Evolutionary conservation across 2,888 invertebrate genomes (phyloP).

Genomic region (Drosophila hawaiiensis): DNA sequence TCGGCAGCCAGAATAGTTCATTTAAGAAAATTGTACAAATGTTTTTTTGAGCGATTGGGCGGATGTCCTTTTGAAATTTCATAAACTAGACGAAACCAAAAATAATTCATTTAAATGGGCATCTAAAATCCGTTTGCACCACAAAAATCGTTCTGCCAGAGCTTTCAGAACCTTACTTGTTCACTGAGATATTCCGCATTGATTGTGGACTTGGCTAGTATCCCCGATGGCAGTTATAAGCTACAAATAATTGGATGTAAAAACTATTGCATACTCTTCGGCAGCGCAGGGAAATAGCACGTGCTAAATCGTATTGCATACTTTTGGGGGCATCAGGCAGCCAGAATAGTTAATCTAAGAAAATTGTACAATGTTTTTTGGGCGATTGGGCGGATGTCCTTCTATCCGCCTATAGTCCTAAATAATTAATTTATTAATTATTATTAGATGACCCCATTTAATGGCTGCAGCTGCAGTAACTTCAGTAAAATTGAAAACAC

Average conservation of each 20-base stretch:
- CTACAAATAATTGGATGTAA: not conserved
- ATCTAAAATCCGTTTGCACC: not conserved
- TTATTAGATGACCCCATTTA: not conserved
- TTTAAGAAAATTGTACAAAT: not conserved
- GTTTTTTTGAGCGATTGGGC: too few species aligned
- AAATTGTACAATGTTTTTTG: not conserved
- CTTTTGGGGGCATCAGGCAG: not conserved
- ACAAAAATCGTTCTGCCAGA: too few species aligned
- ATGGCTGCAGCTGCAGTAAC: not conserved
- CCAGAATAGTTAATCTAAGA: not conserved
- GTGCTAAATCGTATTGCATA: not conserved
- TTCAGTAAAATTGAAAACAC: conserved; percentile 5
- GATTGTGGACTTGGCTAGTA: not conserved
- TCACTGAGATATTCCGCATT: not conserved
- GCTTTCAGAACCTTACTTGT: not conserved
- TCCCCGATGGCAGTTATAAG: not conserved
- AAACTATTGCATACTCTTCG: not conserved
- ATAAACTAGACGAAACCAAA: not conserved
- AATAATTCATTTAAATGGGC: not conserved
- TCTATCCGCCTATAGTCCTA: not conserved
- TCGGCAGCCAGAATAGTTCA: not conserved
- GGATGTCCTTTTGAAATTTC: not conserved
- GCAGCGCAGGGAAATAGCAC: not conserved
- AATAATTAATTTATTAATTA: not conserved
- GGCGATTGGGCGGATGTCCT: not conserved